Base-by-base conservation (phyloP, 1,140 invertebrate genomes). In the Ephestia elutella region DNA sequence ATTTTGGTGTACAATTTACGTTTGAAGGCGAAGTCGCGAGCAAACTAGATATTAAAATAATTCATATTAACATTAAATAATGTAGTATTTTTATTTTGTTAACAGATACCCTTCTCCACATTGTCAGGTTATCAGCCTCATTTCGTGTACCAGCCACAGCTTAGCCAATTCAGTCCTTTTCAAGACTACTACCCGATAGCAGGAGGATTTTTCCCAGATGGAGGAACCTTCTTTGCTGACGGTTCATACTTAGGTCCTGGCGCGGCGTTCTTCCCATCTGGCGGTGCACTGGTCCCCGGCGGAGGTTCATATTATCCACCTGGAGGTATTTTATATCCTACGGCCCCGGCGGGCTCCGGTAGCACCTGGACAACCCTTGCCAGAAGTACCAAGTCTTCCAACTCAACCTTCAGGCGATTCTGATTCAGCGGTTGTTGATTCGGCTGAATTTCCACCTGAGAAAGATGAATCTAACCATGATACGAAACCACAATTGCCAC, bases 351-450 rank as follows among this genome's bases (percentile, higher is more conserved):
- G 50, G 44, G n/a, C 62, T 35, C 59, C 32, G 15, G 56, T 21
- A 17, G 30, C 28, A 58, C 57, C 55, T 49, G 17, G 3, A 44
- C 25, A 48, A 21, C 19, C 30, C 10, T 18, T 35, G 9, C 8
- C 54, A 20, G 38, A 35, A 25, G 8, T 50, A 35, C 62, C 58
- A 0, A 61, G 60, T 60, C 18, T 56, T 8, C 66, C 66, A n/a
- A 20, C 65, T 25, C 73, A 76, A 56, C 65, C 75, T 25, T 58
- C 68, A 18, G 80, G 79, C 15, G 82, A 86, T 65, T 68, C 80
- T 53, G 82, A 87, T 30, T 71, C 79, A 4, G 66, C 82, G 17
- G 76, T 87, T 0, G 67, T 87, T 48, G 85, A 87, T n/a, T 82
- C 85, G 13, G 80, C 81, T 10, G 82, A 86, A 21, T 75, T 70